These are phyloP conservation scores for Pammene aurita DNA, from an alignment of 2,888 invertebrate genomes.

Conservation along the genomic window DNA sequence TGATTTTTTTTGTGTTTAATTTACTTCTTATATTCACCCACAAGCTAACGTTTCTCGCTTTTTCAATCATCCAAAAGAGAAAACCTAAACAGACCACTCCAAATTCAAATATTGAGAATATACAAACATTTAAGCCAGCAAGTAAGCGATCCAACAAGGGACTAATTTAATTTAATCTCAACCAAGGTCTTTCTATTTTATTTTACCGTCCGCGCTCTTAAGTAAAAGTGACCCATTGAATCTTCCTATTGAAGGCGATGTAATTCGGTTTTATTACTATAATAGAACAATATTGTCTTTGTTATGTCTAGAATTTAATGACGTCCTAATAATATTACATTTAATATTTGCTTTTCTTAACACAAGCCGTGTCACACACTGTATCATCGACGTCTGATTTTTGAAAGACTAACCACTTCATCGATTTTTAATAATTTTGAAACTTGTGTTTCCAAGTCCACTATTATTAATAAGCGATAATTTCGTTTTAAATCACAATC, in stretches of 20 bases:
- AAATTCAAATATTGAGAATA: background rate
- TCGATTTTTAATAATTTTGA: no score
- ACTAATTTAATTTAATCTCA: conserved; percentile 33
- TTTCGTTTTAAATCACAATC: no score
- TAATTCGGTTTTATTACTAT: conserved; percentile 28
- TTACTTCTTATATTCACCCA: background rate
- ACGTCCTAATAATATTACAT: background rate
- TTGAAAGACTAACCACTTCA: no score
- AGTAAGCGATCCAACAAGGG: conserved; percentile 17
- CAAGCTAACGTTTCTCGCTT: background rate
- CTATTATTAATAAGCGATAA: no score
- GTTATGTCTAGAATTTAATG: background rate
- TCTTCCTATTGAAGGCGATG: conserved; percentile 19
- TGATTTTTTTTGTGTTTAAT: no score
- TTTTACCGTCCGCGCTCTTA: conserved; percentile 19
- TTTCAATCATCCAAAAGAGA: background rate
- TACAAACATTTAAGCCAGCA: conserved; percentile 9
- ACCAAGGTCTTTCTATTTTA: conserved; percentile 28
- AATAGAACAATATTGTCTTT: conserved; percentile 6
- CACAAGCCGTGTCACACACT: no score
- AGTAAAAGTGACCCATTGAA: conserved; percentile 30
- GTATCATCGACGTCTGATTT: no score
- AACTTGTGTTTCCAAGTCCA: no score
- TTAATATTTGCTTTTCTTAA: no score
- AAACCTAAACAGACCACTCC: background rate